A percentile compares a stretch with the other conserved stretches of the same genome.
phyloP scores from a whole-genome alignment of 2,888 invertebrate species.

The Nomada hirtipes region DNA sequence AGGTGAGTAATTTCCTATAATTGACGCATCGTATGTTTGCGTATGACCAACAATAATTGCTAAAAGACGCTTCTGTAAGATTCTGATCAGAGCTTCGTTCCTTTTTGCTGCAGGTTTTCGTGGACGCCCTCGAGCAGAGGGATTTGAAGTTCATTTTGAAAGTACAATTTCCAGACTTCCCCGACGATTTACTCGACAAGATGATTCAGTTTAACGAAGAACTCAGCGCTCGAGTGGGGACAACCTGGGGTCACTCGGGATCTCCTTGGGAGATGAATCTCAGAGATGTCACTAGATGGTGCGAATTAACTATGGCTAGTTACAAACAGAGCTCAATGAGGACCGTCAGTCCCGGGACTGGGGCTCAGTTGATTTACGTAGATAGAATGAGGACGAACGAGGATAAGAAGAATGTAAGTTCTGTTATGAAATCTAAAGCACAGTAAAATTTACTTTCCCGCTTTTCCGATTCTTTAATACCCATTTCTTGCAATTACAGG shows the following conservation, averaged over 20 bases:
- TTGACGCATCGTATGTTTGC: neutral
- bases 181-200: constrained; percentile 87
- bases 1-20: constrained; percentile 86
- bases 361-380: constrained; percentile 92
- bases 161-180: constrained; percentile 88
- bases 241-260: constrained; percentile 91
- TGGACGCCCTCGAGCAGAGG: constrained; percentile 85
- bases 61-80: no score
- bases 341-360: constrained; percentile 86
- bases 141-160: constrained; percentile 87
- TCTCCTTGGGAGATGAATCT: constrained; percentile 99
- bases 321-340: constrained; percentile 9
- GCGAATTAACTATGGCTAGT: constrained; percentile 88
- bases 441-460: neutral
- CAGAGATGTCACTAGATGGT: constrained; percentile 97
- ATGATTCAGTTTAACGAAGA: constrained; percentile 93
- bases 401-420: constrained; percentile 90
- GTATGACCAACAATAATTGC: neutral
- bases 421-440: neutral
- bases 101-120: constrained; percentile 85
- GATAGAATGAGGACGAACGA: constrained; percentile 93
- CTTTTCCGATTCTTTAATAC: constrained; percentile 15
- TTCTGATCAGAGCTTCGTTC: neutral
- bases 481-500: constrained; percentile 70
- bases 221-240: constrained; percentile 88